Base-by-base conservation (phyloP, 2,113 vertebrate species). In the Chascanopsetta lugubris region DNA sequence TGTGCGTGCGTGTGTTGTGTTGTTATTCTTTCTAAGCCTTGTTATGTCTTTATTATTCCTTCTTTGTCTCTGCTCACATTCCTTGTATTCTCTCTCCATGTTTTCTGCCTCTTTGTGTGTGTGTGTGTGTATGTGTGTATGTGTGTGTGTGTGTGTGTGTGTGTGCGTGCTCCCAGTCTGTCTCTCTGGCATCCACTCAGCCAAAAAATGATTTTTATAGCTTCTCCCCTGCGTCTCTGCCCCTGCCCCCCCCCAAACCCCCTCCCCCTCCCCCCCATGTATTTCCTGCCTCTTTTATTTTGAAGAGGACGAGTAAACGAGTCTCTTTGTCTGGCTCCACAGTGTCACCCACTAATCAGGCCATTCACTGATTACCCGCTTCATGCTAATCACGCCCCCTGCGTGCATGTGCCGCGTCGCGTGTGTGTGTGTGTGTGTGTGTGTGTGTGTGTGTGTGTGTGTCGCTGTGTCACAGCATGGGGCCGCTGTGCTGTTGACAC, bases 301-400 rank as follows among this genome's bases (percentile, higher is more conserved):
- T 74, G 22, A 72, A 82, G 77, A 32, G 77, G 79, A 79, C 72
- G 66, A 79, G 69, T 75, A 83, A 86, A 85, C 84, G 51, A 77
- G 77, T 80, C 74, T 75, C 75, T 84, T 82, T 86, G 82, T 85
- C 69, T 85, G 46, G 55, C 71, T 2, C 74, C 69, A 79, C 69
- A 72, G 73, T 80, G 76, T 82, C 69, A 85, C 70, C 69, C 12
- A 30, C 82, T 85, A 85, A 89, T 89, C 87, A 87, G 85, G 80
- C 75, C 82, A 79, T 86, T 83, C 84, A 69, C 85, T 85, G 85
- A 87, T 89, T 87, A 86, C 77, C 74, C 40, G 46, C 87, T 65
- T 65, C 79, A 71, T 11, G 46, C 85, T 86, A 83, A 89, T 89
- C 66, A 60, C 12, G 29, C 38, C 38, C 8, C 29, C 29, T n/a